Base-by-base conservation (phyloP, 2,888 invertebrate species). In the Nomada ferruginata region DNA sequence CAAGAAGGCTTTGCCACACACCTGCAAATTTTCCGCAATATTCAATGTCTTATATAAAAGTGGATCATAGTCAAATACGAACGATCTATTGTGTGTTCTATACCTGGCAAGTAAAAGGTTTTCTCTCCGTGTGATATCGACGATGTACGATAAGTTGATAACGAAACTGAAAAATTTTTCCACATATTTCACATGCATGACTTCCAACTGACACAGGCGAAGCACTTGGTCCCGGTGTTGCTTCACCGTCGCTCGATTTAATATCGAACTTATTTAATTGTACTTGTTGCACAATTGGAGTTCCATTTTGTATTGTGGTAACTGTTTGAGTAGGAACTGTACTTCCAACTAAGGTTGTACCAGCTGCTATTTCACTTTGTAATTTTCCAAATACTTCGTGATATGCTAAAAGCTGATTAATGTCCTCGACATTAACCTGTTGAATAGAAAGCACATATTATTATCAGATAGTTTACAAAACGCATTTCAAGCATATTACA, bases 131-230 rank as follows among this genome's bases (percentile, higher is more conserved):
- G 91, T 98, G 98, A 94, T 97, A 97, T 89, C 97, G 96, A 91
- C 97, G 95, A 94, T 98, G 97, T 59, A 97, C 97, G 90, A 97
- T 97, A 79, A 97, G 95, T 92, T 97, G 97, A 94, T 98, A 97
- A 77, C 97, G 96, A 93, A 97, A 97, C 91, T 97, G 97, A 94
- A 97, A 97, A 94, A 97, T 96, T 94, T 97, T 97, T 70, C 97
- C 97, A 90, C 97, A 97, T 80, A 97, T 95, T 93, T 97, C 97
- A 93, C 97, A 97, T 23, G 96, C 95, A 93, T 97, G 97, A 83
- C 95, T 95, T 26, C 96, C 96, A 44, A 94, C 94, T 20, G 95
- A 94, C 2, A 95, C 95, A 2, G 95, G 94, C 2, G 96, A 96
- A 4, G 95, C 96, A 60, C 94, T 95, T 68, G 93, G 93, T 77